Percentiles rank a stretch among this genome's conserved stretches.
These are phyloP conservation scores for Malurus leucopterus DNA, from an alignment of 2,797 vertebrate species.

Conservation along the genomic window DNA sequence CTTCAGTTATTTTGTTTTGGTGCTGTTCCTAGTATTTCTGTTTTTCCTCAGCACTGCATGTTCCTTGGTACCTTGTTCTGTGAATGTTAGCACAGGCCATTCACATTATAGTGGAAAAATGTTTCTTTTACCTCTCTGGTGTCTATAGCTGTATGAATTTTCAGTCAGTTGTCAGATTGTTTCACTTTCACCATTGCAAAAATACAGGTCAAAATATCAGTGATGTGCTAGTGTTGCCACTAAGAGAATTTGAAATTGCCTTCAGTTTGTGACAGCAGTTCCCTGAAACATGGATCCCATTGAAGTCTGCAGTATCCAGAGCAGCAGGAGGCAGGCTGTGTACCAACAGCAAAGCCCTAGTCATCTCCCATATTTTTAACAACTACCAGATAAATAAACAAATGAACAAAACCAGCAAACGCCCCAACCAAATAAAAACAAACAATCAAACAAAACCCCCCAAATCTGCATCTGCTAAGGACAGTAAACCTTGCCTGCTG, in stretches of 20 bases:
- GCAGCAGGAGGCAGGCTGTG: not conserved
- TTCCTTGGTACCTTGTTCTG: not conserved
- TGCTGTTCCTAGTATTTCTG: not conserved
- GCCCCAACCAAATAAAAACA: not conserved
- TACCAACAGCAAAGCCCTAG: not conserved
- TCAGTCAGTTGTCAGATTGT: slow-evolving; percentile 11
- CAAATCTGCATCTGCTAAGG: slow-evolving; percentile 16
- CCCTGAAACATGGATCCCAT: not conserved
- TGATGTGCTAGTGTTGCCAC: not conserved
- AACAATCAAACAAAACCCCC: not conserved
- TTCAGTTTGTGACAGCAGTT: slow-evolving; percentile 22
- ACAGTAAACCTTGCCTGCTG: slow-evolving; percentile 23
- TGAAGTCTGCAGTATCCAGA: not conserved
- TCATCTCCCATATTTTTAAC: not conserved
- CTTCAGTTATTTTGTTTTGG: not conserved
- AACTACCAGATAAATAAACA: slow-evolving; percentile 5
- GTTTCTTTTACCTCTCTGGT: not conserved
- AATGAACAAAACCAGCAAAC: not conserved
- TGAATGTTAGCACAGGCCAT: not conserved
- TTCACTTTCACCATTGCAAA: slow-evolving; percentile 3
- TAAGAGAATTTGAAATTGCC: slow-evolving; percentile 28
- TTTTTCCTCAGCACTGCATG: accelerated
- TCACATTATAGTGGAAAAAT: not conserved
- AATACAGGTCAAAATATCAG: slow-evolving; percentile 5
- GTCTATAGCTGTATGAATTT: not conserved